Conservation (phyloP, 2,888 invertebrate species). For the Stenchaetothrips biformis region DNA sequence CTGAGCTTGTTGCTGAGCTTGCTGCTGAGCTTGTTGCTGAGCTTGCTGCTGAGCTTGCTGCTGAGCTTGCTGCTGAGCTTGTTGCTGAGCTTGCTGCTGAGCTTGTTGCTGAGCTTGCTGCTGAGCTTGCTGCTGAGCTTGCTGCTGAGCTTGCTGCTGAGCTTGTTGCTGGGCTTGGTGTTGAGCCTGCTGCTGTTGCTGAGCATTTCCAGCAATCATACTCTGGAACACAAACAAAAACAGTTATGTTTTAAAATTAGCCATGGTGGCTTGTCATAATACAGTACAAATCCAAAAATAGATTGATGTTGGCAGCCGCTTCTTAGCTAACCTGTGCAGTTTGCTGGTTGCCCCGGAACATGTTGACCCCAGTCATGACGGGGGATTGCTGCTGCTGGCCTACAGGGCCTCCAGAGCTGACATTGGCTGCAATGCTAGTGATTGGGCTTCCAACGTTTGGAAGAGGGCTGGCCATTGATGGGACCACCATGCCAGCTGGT, state of each 20-base stretch:
- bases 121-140: not conserved
- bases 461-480: constrained; percentile 52
- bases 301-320: too few relatives aligned
- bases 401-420: not conserved
- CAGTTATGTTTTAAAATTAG: not conserved
- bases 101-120: constrained; percentile 28
- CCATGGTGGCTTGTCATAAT: not conserved
- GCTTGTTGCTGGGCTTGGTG: not conserved
- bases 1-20: not conserved
- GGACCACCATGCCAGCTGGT: constrained; percentile 42
- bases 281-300: not conserved
- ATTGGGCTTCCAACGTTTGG: constrained; percentile 43
- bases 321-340: not conserved
- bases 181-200: constrained; percentile 35
- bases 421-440: constrained; percentile 26
- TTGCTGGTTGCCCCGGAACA: not conserved
- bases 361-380: not conserved
- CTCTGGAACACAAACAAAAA: not conserved
- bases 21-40: not conserved
- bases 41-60: not conserved
- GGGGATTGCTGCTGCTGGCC: not conserved
- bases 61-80: constrained; percentile 35
- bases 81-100: constrained; percentile 29
- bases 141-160: not conserved
- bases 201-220: not conserved